A percentile compares a stretch with the other conserved stretches of the same genome.
Conservation (phyloP, 2,113 vertebrate species). For the Mystacornis crossleyi region DNA sequence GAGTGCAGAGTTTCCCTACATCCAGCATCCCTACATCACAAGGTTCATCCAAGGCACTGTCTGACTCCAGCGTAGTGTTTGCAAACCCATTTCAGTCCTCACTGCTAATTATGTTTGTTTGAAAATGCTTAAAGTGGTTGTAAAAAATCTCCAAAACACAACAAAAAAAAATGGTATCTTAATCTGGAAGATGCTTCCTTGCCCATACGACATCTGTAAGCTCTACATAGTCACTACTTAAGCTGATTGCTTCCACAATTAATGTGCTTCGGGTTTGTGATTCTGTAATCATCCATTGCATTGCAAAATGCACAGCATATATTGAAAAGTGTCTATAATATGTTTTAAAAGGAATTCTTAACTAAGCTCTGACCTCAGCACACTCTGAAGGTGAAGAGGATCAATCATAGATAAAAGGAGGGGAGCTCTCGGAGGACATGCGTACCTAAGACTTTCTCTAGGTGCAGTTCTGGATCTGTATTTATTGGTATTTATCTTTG, state of each 20-base stretch:
- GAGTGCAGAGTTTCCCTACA: not conserved
- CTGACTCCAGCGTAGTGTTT: not conserved
- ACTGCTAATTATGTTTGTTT: not conserved
- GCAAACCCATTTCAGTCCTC: not conserved
- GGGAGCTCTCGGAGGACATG: conserved; percentile 40
- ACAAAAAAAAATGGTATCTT: not conserved
- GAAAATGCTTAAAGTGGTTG: not conserved
- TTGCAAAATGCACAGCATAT: conserved; percentile 19
- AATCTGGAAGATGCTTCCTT: not conserved
- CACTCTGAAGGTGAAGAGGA: conserved; percentile 59
- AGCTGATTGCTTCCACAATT: conserved; percentile 27
- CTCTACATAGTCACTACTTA: not conserved
- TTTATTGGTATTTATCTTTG: conserved; percentile 69
- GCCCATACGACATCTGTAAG: not conserved
- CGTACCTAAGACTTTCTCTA: conserved; percentile 51
- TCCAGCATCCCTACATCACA: too few relatives aligned
- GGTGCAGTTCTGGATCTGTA: conserved; percentile 30
- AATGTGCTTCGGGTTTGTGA: conserved; percentile 19
- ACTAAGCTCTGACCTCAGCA: conserved; percentile 60
- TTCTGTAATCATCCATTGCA: not conserved
- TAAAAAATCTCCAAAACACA: not conserved
- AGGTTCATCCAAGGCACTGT: not conserved
- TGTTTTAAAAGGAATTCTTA: conserved; percentile 56
- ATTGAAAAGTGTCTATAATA: conserved; percentile 20
- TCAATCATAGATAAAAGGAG: conserved; percentile 74